Conservation (phyloP, 1,140 invertebrate species). For the Polypedilum pembai region DNA sequence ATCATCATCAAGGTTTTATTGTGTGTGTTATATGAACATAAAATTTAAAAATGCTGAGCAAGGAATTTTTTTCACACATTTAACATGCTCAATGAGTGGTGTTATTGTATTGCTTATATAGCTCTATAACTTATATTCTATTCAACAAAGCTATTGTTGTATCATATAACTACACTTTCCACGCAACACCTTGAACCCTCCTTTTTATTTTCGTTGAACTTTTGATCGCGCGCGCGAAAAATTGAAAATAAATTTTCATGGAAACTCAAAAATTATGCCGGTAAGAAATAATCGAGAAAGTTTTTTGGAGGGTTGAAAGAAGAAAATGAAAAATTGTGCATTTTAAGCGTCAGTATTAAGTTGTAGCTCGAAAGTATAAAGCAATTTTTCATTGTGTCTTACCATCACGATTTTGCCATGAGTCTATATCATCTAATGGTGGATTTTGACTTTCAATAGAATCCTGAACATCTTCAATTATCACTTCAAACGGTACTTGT, state of each 20-base stretch:
- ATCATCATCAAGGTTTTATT: too few relatives aligned
- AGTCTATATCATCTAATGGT: constrained; percentile 52
- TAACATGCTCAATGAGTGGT: too few relatives aligned
- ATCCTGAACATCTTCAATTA: constrained; percentile 66
- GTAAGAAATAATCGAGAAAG: background rate
- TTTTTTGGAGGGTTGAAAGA: background rate
- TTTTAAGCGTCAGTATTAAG: constrained; percentile 1
- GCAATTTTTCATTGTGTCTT: constrained; percentile 33
- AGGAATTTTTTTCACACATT: too few relatives aligned
- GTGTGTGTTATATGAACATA: too few relatives aligned
- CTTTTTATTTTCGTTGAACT: too few relatives aligned
- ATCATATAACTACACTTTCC: background rate
- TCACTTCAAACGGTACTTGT: constrained; percentile 54
- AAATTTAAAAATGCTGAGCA: too few relatives aligned
- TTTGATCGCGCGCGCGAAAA: background rate
- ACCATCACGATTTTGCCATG: constrained; percentile 66
- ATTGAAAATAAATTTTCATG: constrained; percentile 10
- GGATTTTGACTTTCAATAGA: constrained; percentile 73
- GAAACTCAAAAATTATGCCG: background rate
- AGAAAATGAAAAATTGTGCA: background rate
- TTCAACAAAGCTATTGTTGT: too few relatives aligned
- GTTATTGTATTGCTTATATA: too few relatives aligned
- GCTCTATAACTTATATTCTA: too few relatives aligned
- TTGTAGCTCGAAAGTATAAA: background rate
- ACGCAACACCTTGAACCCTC: constrained; percentile 15